Base-by-base conservation (phyloP, 2,797 vertebrate species). In the Hipposideros larvatus region DNA sequence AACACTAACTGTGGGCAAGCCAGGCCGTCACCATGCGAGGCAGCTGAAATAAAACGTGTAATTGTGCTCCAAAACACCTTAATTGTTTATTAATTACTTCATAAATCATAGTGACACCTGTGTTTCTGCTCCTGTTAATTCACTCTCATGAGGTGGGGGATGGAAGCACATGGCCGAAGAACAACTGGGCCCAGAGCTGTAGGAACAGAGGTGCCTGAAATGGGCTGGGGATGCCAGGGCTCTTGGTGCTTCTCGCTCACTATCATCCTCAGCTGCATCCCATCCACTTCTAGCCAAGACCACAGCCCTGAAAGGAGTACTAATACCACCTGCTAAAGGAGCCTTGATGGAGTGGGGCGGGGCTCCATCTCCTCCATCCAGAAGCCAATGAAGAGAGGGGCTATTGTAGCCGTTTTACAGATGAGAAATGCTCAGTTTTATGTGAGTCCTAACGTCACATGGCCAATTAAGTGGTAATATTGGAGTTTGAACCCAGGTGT, bases 41-140 rank as follows among this genome's bases (percentile, higher is more conserved):
- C 19, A 21, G 87, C 91, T 94, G 83, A 96, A 96, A 98, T 97
- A 95, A 97, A 98, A 98, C 96, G 97, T 96, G 96, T 87, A 98
- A 96, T 96, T 97, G 97, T 98, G 98, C 97, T 98, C 98, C 93
- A 96, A 98, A 97, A 98, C 94, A 98, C 97, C 98, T 98, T 99
- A 99, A 99, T 99, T 99, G 99, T 98, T 98, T 98, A 99, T 99
- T 99, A 99, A 99, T 99, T 99, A 98, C 98, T 96, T 98, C 98
- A 99, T 99, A 99, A 99, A 99, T 99, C 99, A 99, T 78, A 9
- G 95, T 99, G 99, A 99, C 99, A 99, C 98, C 99, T 99, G 98
- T 97, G 98, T 98, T 98, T 98, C 98, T 98, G 97, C 97, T 99
- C 98, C 98, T 98, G 98, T 97, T 84, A 87, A 96, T 96, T 97